phyloP scores from a whole-genome alignment of 2,797 vertebrate species.

The Miichthys miiuy region DNA sequence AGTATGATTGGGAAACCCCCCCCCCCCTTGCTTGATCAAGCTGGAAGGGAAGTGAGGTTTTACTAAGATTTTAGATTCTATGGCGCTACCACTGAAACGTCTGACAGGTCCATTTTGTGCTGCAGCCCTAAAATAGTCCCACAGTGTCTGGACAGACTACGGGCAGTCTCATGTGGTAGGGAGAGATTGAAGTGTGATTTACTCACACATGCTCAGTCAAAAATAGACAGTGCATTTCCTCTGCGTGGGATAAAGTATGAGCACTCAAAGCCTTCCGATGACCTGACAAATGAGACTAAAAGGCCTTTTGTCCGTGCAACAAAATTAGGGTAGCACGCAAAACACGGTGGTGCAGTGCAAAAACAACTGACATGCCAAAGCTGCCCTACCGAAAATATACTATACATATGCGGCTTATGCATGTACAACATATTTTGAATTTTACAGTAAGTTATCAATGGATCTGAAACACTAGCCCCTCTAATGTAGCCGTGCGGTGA shows the following conservation, averaged over 20 bases:
- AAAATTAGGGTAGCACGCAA: slow-evolving; percentile 28
- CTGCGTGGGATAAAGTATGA: slow-evolving; percentile 66
- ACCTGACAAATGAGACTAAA: slow-evolving; percentile 61
- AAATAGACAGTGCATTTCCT: slow-evolving; percentile 81
- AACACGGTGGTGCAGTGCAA: slow-evolving; percentile 26
- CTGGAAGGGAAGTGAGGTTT: slow-evolving; percentile 68
- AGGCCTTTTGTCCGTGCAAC: slow-evolving; percentile 50
- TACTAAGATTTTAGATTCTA: slow-evolving; percentile 58
- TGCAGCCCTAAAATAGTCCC: slow-evolving; percentile 68
- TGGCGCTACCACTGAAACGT: slow-evolving; percentile 47
- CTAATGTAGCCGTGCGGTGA: slow-evolving; percentile 44
- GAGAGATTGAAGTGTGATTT: slow-evolving; percentile 76
- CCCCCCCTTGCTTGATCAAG: slow-evolving; percentile 28
- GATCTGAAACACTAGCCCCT: slow-evolving; percentile 23
- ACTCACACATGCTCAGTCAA: slow-evolving; percentile 73
- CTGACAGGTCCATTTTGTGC: slow-evolving; percentile 65
- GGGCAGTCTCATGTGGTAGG: slow-evolving; percentile 66
- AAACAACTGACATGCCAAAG: slow-evolving; percentile 29
- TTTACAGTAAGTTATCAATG: slow-evolving; percentile 25
- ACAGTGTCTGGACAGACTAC: slow-evolving; percentile 62
- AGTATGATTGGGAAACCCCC: slow-evolving; percentile 71
- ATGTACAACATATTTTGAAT: neutral
- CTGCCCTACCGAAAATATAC: slow-evolving; percentile 1
- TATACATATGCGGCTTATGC: neutral
- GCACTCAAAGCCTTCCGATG: slow-evolving; percentile 54